Evolutionary conservation across 2,113 vertebrate genomes (phyloP), one percentile per base, ranked within the genome.

Genomic region (Aleadryas rufinucha): DNA sequence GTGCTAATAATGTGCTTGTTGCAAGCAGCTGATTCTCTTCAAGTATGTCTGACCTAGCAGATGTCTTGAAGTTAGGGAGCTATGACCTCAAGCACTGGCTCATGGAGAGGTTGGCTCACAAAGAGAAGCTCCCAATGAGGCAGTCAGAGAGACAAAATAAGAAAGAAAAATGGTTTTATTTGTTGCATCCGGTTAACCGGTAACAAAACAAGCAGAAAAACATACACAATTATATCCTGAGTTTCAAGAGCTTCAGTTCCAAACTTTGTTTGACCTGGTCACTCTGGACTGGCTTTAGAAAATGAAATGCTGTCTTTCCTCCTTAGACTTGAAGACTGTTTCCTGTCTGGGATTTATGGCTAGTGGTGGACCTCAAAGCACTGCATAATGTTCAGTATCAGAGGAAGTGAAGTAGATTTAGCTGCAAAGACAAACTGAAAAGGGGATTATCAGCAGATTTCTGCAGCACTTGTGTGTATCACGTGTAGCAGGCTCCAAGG

Each of bases 261-360:
- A 96, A 93, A 96, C 93, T 96, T 87, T 70, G 52, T 93, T 87
- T 97, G 97, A 97, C 96, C 95, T 47, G 86, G 47, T 82, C 94
- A 45, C 80, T 94, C 72, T 91, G 90, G 88, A 79, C 89, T 96
- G 89, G 84, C 79, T 97, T 89, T 91, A 91, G 92, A 96, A 97
- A 97, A 97, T 61, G 63, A 97, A 96, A 97, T 8, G 59, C 90
- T 91, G 50, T 90, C 82, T 93, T 96, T 89, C 93, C 84, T 89
- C 71, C 76, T 95, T 94, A 85, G 87, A 86, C 82, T 89, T 52
- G 70, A 82, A 92, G 96, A 95, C 90, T 59, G 89, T 93, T 97
- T 97, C 95, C 96, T 96, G 95, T 65, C 93, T 94, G 90, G 90
- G 88, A 97, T 96, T 97, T 97, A 97, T 95, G 83, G 87, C 65